These are phyloP conservation scores for Epicampocera succincta DNA, from an alignment of 2,888 invertebrate genomes.

Conservation along the genomic window DNA sequence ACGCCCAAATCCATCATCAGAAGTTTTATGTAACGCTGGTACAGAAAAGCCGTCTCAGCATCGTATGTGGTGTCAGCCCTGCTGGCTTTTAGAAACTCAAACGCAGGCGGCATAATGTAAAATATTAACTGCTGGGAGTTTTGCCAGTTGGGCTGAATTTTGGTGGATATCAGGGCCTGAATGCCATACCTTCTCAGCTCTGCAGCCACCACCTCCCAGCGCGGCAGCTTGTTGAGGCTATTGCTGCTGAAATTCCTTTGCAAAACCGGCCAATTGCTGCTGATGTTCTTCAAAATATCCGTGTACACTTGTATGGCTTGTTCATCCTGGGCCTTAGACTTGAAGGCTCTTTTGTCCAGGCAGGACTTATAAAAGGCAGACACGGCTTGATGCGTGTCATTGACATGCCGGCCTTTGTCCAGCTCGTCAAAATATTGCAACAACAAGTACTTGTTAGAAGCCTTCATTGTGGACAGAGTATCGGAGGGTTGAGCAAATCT, in stretches of 20 bases:
- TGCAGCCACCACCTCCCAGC: constrained; percentile 75
- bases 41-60: constrained; percentile 73
- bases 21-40: constrained; percentile 76
- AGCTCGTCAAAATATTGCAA: constrained; percentile 72
- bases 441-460: constrained; percentile 73
- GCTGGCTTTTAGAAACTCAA: constrained; percentile 71
- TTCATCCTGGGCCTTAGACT: constrained; percentile 56
- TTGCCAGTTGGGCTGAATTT: constrained; percentile 78
- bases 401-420: constrained; percentile 2
- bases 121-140: constrained; percentile 75
- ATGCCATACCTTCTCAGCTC: constrained; percentile 75
- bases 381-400: constrained; percentile 33
- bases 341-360: constrained; percentile 66
- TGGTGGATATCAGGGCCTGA: constrained; percentile 74
- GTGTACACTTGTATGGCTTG: constrained; percentile 72
- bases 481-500: constrained; percentile 74
- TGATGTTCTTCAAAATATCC: constrained; percentile 70
- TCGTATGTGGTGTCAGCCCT: constrained; percentile 55
- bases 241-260: constrained; percentile 66
- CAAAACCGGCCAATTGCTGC: constrained; percentile 75
- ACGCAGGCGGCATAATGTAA: constrained; percentile 75
- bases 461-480: constrained; percentile 72
- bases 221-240: constrained; percentile 65
- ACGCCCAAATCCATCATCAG: constrained; percentile 76
- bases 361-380: constrained; percentile 74